Evolutionary conservation across 2,797 vertebrate genomes (phyloP).

Genomic region (Leptodactylus fallax): DNA sequence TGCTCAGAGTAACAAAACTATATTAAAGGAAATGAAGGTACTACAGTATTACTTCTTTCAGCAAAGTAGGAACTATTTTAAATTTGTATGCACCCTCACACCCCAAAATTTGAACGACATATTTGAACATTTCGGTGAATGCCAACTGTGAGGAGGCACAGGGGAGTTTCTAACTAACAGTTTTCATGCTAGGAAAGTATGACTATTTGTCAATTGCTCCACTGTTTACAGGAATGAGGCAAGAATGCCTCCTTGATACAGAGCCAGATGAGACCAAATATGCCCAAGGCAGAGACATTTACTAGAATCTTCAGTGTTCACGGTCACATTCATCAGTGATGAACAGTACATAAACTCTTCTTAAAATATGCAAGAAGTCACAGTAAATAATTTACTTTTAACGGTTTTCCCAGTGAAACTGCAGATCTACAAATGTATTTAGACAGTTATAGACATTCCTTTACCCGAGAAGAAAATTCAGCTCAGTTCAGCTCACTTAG

Average conservation of each 20-base stretch:
- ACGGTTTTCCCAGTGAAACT: not conserved
- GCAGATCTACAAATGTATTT: too few species aligned
- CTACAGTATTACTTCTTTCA: not conserved
- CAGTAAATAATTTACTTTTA: not conserved
- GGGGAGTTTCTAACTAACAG: slow-evolving; percentile 7
- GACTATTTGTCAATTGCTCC: slow-evolving; percentile 12
- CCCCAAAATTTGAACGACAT: not conserved
- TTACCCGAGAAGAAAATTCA: too few species aligned
- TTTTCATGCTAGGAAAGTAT: slow-evolving; percentile 14
- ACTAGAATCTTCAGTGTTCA: slow-evolving; percentile 9
- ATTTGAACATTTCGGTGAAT: not conserved
- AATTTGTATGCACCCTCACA: not conserved
- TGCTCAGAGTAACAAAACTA: too few species aligned
- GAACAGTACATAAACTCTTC: slow-evolving; percentile 4
- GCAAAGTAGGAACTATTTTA: not conserved
- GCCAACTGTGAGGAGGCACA: not conserved
- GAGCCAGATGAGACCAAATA: slow-evolving; percentile 13
- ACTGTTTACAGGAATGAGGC: not conserved
- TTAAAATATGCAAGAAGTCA: slow-evolving; percentile 4
- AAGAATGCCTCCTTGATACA: not conserved
- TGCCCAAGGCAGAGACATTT: slow-evolving; percentile 29
- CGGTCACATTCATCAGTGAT: not conserved
- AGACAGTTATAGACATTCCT: too few species aligned
- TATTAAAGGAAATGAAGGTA: too few species aligned
- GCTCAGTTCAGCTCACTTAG: too few species aligned